A percentile compares a stretch with the other conserved stretches of the same genome.
These are phyloP conservation scores for Agrilus cyanescens DNA, from an alignment of 2,888 invertebrate species.

Conservation along the genomic window DNA sequence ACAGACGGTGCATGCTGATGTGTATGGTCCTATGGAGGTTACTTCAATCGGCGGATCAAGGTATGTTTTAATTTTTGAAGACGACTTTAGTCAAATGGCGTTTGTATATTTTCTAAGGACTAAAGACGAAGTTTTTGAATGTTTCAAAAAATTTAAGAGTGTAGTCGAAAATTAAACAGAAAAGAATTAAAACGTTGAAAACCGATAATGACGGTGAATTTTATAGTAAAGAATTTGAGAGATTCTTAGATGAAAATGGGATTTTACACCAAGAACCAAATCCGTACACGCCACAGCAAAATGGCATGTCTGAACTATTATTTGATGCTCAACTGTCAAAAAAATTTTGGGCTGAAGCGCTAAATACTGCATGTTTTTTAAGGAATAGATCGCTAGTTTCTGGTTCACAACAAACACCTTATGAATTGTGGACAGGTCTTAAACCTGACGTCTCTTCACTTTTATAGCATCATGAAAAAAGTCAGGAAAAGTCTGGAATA, in stretches of 20 bases:
- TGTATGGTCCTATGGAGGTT: too few relatives aligned
- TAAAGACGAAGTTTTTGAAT: slow-evolving; percentile 18
- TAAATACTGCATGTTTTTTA: slow-evolving; percentile 2
- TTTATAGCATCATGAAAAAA: too few relatives aligned
- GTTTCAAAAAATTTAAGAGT: slow-evolving; percentile 19
- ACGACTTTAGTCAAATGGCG: slow-evolving; percentile 5
- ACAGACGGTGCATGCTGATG: too few relatives aligned
- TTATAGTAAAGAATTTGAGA: slow-evolving; percentile 14
- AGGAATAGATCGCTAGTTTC: too few relatives aligned
- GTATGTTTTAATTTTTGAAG: background rate
- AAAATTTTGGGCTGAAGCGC: slow-evolving; percentile 21
- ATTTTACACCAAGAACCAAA: slow-evolving; percentile 23
- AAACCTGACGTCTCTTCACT: slow-evolving; percentile 27
- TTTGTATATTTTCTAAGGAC: slow-evolving; percentile 10
- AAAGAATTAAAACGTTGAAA: slow-evolving; percentile 12
- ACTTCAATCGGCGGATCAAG: too few relatives aligned
- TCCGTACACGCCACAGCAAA: slow-evolving; percentile 23
- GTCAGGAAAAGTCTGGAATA: too few relatives aligned
- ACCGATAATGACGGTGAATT: slow-evolving; percentile 16
- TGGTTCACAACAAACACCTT: slow-evolving; percentile 19
- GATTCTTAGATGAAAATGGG: slow-evolving; percentile 16
- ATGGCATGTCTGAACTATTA: slow-evolving; percentile 20
- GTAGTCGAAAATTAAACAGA: slow-evolving; percentile 12
- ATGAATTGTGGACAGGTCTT: slow-evolving; percentile 22
- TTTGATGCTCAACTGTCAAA: slow-evolving; percentile 17